Base-by-base conservation (phyloP, 2,113 vertebrate species). In the Sus scrofa region DNA sequence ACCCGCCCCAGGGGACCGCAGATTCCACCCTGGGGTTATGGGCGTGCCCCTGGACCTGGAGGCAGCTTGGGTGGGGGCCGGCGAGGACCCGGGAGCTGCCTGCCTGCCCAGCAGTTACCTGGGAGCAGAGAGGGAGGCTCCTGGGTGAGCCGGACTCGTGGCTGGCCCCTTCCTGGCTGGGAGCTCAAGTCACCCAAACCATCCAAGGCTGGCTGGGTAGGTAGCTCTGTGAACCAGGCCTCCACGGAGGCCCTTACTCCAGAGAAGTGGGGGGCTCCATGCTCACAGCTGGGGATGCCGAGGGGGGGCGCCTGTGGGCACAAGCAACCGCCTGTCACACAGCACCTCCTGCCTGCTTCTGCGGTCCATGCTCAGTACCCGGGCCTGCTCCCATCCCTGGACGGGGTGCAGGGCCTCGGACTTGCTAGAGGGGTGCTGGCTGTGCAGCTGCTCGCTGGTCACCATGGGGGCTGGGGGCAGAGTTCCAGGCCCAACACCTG, bases 81-180 rank as follows among this genome's bases (percentile, higher is more conserved):
- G 13, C 37, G 7, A 4, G 7, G 52, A 50, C 60, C 7, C 37
- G 18, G 30, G 88, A 54, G 27, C 71, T 89, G 84, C 75, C 26
- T 85, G 65, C 22, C 37, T 60, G 71, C 22, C 63, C 65, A 67
- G 58, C 27, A 79, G 15, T 83, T 91, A 81, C 62, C 54, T 32
- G 2, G 30, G 37, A 86, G 27, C n/a, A 32, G 71, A 86, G 84
- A 85, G 27, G 18, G 26, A 97, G 91, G 60, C 15, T 22, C n/a
- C 34, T 27, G 12, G 88, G 60, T 26, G 58, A 89, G 63, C 62
- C 74, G 82, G 63, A n/a, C 60, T 56, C 26, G 3, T 58, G 22
- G 39, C 63, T 97, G 56, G 13, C 16, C 37, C 44, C 82, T 83
- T 95, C 58, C 83, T 95, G 73, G 52, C 82, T 70, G 18, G 27